Conservation (phyloP, 2,113 vertebrate genomes). For the Paramormyrops kingsleyae region DNA sequence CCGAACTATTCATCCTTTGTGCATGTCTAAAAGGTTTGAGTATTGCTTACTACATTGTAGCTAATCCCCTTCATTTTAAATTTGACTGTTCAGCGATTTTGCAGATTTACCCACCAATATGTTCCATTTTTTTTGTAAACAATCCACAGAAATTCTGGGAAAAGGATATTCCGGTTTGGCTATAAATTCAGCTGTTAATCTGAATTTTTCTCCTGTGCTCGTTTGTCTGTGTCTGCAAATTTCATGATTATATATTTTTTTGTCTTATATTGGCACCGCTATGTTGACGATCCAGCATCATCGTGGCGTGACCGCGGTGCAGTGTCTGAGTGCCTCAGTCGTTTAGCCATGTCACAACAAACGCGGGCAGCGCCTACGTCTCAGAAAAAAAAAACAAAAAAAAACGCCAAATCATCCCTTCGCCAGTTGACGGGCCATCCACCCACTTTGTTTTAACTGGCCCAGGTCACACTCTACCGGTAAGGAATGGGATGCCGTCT, state of each 20-base stretch:
- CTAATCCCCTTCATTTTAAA: slow-evolving; percentile 11
- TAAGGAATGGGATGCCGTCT: not conserved
- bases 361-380: not conserved
- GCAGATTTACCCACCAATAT: slow-evolving; percentile 6
- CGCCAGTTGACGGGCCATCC: not conserved
- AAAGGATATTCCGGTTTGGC: slow-evolving; percentile 8
- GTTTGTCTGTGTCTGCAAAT: not conserved
- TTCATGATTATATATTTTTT: not conserved
- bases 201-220: slow-evolving; percentile 1
- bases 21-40: not conserved
- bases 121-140: slow-evolving; percentile 14
- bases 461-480: not conserved
- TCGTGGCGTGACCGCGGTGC: not conserved
- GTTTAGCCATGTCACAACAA: not conserved
- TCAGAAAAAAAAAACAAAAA: not conserved
- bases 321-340: not conserved
- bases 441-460: not conserved
- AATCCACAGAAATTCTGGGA: slow-evolving; percentile 10
- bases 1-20: slow-evolving; percentile 3
- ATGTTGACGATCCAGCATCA: not conserved
- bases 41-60: not conserved
- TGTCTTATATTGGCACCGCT: not conserved
- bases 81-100: slow-evolving; percentile 2
- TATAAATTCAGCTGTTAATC: slow-evolving; percentile 9
- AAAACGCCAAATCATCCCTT: not conserved